These are phyloP conservation scores for Electrophaes corylata DNA, from an alignment of 2,888 invertebrate species.

Conservation along the genomic window DNA sequence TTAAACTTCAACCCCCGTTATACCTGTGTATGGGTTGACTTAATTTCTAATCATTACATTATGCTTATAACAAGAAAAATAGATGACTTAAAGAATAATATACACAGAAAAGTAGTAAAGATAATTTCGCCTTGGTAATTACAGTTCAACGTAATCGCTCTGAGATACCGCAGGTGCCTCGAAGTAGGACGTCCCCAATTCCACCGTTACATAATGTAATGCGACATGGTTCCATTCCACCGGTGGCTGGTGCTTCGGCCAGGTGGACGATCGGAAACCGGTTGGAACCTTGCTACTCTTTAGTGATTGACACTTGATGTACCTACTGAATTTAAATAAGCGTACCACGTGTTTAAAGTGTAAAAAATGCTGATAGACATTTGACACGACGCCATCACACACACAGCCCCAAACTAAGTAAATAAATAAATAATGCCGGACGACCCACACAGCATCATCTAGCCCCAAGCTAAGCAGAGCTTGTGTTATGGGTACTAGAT, in stretches of 20 bases:
- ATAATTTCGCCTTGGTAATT: conserved; percentile 16
- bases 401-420: too few species aligned
- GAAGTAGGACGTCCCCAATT: conserved; percentile 43
- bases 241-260: conserved; percentile 20
- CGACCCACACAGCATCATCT: too few species aligned
- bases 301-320: conserved; percentile 21
- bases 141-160: conserved; percentile 26
- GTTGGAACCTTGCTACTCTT: conserved; percentile 29
- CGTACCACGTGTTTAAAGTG: conserved; percentile 1
- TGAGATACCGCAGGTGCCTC: conserved; percentile 41
- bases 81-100: conserved; percentile 4
- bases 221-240: conserved; percentile 36
- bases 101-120: conserved; percentile 4
- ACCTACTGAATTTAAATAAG: background rate
- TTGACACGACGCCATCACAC: too few species aligned
- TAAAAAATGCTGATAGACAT: background rate
- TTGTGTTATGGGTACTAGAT: too few species aligned
- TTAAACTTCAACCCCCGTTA: too few species aligned
- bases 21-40: too few species aligned
- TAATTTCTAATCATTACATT: too few species aligned
- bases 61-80: background rate
- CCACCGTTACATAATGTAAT: conserved; percentile 37
- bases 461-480: too few species aligned
- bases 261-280: conserved; percentile 26
- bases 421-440: too few species aligned